Percentiles rank a stretch among this genome's conserved stretches.
These are phyloP conservation scores for Gavia stellata DNA, from an alignment of 2,113 vertebrate species.

Conservation along the genomic window DNA sequence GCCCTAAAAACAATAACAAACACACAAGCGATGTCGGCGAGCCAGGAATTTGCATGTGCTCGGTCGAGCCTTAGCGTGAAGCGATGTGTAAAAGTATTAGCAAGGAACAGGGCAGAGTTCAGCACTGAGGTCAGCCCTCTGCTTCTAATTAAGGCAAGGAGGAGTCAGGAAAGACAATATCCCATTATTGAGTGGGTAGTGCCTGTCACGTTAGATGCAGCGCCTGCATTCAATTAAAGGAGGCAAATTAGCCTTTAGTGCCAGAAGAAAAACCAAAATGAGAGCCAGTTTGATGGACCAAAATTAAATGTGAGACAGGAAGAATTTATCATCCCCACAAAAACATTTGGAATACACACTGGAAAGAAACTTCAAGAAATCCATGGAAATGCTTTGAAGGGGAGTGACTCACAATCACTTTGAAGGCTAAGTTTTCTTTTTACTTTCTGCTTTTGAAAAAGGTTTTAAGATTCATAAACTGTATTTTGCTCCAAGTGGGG, in stretches of 20 bases:
- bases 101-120: background rate
- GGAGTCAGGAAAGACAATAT: constrained; percentile 7
- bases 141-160: constrained; percentile 5
- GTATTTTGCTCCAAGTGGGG: background rate
- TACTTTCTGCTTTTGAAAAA: background rate
- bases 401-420: constrained; percentile 19
- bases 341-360: constrained; percentile 24
- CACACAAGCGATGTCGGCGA: fast-evolving
- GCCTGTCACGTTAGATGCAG: background rate
- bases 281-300: constrained; percentile 6
- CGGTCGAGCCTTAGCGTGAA: background rate
- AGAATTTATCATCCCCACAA: constrained; percentile 30
- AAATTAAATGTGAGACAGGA: constrained; percentile 36
- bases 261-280: constrained; percentile 11
- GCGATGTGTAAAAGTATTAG: background rate
- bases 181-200: background rate
- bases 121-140: background rate
- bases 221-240: constrained; percentile 28
- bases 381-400: constrained; percentile 30
- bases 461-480: background rate
- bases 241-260: constrained; percentile 10
- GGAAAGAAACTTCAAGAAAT: constrained; percentile 46
- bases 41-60: background rate
- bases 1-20: background rate
- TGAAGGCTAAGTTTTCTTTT: constrained; percentile 1